Conservation (phyloP, 2,113 vertebrate species). For the Rhinolophus sinicus region DNA sequence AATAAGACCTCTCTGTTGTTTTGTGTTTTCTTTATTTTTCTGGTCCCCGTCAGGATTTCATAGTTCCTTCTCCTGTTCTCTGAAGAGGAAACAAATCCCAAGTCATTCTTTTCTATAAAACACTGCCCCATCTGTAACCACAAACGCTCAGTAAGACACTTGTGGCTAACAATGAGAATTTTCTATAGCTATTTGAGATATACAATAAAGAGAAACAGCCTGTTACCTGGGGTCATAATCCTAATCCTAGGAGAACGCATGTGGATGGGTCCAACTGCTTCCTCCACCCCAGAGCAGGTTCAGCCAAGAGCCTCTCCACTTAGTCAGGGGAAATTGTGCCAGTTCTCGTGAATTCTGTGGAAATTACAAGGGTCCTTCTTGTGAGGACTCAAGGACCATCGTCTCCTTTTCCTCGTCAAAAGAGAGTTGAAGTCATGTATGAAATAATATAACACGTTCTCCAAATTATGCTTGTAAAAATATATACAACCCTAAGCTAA, state of each 20-base stretch:
- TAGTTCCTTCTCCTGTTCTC: background rate
- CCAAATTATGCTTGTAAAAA: background rate
- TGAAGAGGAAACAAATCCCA: background rate
- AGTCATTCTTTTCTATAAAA: background rate
- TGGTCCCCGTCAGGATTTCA: background rate
- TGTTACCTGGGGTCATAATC: background rate
- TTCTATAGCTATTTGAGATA: background rate
- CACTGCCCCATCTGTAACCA: background rate
- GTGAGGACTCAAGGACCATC: background rate
- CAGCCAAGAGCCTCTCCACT: background rate
- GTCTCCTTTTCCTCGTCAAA: background rate
- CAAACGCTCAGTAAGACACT: background rate
- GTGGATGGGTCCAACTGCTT: background rate
- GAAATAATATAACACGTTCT: background rate
- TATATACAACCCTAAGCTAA: background rate
- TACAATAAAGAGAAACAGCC: background rate
- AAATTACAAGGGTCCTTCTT: background rate
- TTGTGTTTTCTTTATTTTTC: no score
- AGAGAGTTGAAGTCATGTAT: background rate
- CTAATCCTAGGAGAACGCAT: background rate
- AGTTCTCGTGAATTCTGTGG: background rate
- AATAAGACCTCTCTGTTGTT: background rate
- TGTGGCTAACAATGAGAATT: background rate
- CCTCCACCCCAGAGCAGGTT: accelerated
- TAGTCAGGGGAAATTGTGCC: no score